phyloP scores from a whole-genome alignment of 64 coral and sea anemone species.

The Catalaphyllia jardinei region DNA sequence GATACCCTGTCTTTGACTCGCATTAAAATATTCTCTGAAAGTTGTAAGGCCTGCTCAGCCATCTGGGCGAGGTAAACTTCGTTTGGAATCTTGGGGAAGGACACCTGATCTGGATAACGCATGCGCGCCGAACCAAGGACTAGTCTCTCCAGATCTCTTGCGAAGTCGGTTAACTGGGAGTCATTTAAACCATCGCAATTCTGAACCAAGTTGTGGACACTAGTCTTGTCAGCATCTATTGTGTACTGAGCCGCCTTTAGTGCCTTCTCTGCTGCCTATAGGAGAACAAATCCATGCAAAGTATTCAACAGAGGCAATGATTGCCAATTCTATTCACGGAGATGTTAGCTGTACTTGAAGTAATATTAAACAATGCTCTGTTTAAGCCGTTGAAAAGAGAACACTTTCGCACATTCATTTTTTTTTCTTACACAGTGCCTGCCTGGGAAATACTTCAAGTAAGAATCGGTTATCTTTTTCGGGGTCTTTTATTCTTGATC shows the following conservation, averaged over 20 bases:
- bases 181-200: conserved; percentile 6
- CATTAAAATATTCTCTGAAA: conserved; percentile 23
- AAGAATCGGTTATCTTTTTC: no score
- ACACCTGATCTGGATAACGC: conserved; percentile 51
- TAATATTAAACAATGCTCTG: no score
- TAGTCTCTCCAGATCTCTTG: neutral
- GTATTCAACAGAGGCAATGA: neutral
- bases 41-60: conserved; percentile 3
- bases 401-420: no score
- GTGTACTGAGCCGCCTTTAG: conserved; percentile 73
- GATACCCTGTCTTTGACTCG: neutral
- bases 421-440: no score
- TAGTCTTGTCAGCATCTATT: conserved; percentile 56
- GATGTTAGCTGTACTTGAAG: no score
- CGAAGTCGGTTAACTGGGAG: neutral
- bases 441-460: no score
- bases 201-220: neutral
- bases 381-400: no score
- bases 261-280: conserved; percentile 75
- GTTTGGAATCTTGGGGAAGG: conserved; percentile 35
- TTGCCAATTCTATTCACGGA: neutral
- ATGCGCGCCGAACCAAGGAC: conserved; percentile 41
- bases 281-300: neutral
- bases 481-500: no score
- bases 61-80: conserved; percentile 46